phyloP scores from a whole-genome alignment of 2,888 invertebrate species.

The Petrolisthes manimaculis region DNA sequence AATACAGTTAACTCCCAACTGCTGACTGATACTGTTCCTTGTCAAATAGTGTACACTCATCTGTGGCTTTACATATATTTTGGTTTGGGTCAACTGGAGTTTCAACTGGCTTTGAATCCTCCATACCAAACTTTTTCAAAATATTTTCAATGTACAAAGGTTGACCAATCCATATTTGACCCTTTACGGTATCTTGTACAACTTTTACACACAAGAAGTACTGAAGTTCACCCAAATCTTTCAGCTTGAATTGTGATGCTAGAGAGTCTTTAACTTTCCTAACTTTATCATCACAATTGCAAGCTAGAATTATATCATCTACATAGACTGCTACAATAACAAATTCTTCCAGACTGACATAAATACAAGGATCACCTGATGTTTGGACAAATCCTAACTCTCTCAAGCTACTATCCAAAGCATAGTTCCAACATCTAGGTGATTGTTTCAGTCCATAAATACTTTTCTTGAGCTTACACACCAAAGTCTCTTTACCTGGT shows the following conservation, averaged over 20 bases:
- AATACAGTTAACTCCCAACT: constrained; percentile 48
- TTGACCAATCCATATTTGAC: constrained; percentile 43
- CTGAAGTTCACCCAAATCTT: constrained; percentile 36
- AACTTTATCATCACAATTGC: constrained; percentile 10
- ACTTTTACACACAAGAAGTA: constrained; percentile 37
- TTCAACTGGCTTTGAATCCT: constrained; percentile 48
- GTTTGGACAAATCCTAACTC: constrained; percentile 35
- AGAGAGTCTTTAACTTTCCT: constrained; percentile 25
- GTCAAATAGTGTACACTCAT: constrained; percentile 21
- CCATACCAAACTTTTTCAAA: constrained; percentile 52
- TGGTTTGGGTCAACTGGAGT: constrained; percentile 41
- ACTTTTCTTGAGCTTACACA: constrained; percentile 58
- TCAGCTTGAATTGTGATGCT: constrained; percentile 22
- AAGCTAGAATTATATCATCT: constrained; percentile 36
- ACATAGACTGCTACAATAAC: constrained; percentile 37
- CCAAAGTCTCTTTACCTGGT: constrained; percentile 31
- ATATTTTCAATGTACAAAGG: constrained; percentile 37
- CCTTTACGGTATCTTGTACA: constrained; percentile 24
- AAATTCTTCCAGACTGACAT: constrained; percentile 24
- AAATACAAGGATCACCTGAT: constrained; percentile 42
- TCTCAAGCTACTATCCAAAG: constrained; percentile 20
- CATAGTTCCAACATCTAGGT: constrained; percentile 51
- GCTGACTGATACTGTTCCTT: constrained; percentile 38
- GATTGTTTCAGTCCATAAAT: constrained; percentile 63
- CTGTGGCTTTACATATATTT: constrained; percentile 30